A percentile compares a stretch with the other conserved stretches of the same genome.
These are phyloP conservation scores for Napeogenes sylphis DNA, from an alignment of 2,888 invertebrate species.

Conservation along the genomic window DNA sequence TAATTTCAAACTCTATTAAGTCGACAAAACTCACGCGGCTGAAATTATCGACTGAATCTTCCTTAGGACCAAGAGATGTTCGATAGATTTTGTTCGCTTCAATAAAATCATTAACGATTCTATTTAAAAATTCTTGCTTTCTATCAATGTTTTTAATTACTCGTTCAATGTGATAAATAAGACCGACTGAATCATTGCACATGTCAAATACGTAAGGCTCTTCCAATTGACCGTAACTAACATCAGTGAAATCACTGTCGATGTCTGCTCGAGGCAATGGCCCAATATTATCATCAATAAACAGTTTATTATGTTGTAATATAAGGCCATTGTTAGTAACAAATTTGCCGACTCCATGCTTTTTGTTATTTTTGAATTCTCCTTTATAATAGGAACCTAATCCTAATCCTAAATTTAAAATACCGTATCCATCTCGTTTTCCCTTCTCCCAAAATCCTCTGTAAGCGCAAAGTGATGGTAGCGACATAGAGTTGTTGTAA, in stretches of 20 bases:
- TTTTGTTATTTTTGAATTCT: constrained; percentile 73
- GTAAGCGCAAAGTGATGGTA: constrained; percentile 72
- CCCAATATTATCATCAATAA: constrained; percentile 70
- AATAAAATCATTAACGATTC: constrained; percentile 52
- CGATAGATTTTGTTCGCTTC: constrained; percentile 46
- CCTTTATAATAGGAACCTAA: constrained; percentile 77
- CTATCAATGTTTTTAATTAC: constrained; percentile 59
- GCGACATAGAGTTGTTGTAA: constrained; percentile 72
- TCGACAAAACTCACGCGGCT: constrained; percentile 37
- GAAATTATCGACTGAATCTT: constrained; percentile 21
- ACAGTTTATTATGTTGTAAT: constrained; percentile 68
- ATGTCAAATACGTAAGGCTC: constrained; percentile 52
- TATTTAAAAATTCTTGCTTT: constrained; percentile 44
- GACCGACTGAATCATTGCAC: constrained; percentile 60
- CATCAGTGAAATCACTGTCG: constrained; percentile 27
- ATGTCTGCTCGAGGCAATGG: constrained; percentile 37
- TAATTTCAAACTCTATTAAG: constrained; percentile 62
- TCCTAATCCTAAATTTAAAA: constrained; percentile 68
- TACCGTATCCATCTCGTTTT: constrained; percentile 71
- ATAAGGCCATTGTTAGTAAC: constrained; percentile 77
- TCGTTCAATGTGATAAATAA: constrained; percentile 64
- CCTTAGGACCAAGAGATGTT: constrained; percentile 23
- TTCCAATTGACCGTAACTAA: constrained; percentile 33
- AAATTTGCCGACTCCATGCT: constrained; percentile 75
- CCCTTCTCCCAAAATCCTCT: constrained; percentile 78